These are phyloP conservation scores for Dynastes grantii DNA, from an alignment of 2,888 invertebrate species.

Conservation along the genomic window DNA sequence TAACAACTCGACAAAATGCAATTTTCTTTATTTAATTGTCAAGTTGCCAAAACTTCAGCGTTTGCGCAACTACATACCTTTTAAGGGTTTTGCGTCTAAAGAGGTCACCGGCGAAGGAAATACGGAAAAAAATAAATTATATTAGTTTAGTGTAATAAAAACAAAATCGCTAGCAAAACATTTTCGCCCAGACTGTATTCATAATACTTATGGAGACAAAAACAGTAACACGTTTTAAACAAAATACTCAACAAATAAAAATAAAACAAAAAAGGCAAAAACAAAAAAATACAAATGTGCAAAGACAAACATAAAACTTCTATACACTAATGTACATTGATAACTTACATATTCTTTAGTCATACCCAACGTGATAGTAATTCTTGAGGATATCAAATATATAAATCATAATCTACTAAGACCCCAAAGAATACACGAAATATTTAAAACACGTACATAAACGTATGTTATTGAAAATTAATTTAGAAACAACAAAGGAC, in stretches of 20 bases:
- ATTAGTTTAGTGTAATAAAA: constrained; percentile 37
- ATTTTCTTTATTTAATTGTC: constrained; percentile 7
- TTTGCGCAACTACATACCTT: constrained; percentile 34
- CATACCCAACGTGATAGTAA: constrained; percentile 27
- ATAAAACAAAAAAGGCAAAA: constrained; percentile 1
- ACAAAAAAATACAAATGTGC: background rate
- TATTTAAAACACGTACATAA: constrained; percentile 26
- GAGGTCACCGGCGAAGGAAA: constrained; percentile 37
- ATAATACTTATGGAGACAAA: constrained; percentile 38
- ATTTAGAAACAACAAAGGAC: constrained; percentile 41
- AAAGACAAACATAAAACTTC: constrained; percentile 23
- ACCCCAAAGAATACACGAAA: constrained; percentile 33
- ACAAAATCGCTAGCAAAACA: constrained; percentile 38
- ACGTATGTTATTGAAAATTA: constrained; percentile 22
- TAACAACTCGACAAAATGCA: constrained; percentile 20
- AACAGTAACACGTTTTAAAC: constrained; percentile 7
- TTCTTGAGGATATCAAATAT: constrained; percentile 31
- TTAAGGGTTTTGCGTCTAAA: constrained; percentile 41
- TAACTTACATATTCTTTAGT: constrained; percentile 34
- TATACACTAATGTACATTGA: constrained; percentile 38
- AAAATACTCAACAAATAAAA: background rate
- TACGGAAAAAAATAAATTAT: constrained; percentile 39
- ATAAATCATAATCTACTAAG: constrained; percentile 33
- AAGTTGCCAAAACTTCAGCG: constrained; percentile 10
- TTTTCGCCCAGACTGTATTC: constrained; percentile 46